Evolutionary conservation across 1,140 invertebrate species (phyloP).

Genomic region (Mamestra configurata): DNA sequence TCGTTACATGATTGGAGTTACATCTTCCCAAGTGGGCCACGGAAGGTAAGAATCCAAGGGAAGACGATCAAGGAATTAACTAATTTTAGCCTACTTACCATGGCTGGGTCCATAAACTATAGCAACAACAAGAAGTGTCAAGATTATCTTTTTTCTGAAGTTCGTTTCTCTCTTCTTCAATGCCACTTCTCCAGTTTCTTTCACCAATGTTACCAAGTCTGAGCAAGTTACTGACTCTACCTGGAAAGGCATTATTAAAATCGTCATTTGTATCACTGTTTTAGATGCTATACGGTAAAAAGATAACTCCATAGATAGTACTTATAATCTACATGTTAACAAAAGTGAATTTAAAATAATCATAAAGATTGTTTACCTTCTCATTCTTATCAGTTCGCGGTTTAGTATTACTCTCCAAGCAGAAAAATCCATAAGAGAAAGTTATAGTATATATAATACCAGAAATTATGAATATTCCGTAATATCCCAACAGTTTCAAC

Average conservation of each 20-base stretch:
- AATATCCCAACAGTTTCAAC: slow-evolving; percentile 81
- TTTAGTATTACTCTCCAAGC: slow-evolving; percentile 77
- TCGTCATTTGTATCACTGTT: slow-evolving; percentile 2
- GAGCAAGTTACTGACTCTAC: slow-evolving; percentile 61
- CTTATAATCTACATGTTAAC: too few relatives aligned
- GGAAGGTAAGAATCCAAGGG: too few relatives aligned
- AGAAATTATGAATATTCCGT: slow-evolving; percentile 83
- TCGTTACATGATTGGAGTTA: too few relatives aligned
- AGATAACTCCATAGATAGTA: too few relatives aligned
- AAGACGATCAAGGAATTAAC: neutral
- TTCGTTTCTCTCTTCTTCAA: slow-evolving; percentile 76
- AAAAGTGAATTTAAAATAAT: neutral
- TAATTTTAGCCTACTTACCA: slow-evolving; percentile 63
- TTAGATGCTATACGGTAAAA: too few relatives aligned
- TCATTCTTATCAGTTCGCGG: slow-evolving; percentile 60
- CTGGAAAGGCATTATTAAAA: slow-evolving; percentile 55
- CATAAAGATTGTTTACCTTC: slow-evolving; percentile 65
- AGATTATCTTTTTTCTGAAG: slow-evolving; percentile 71
- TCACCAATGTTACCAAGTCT: slow-evolving; percentile 70
- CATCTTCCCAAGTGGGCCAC: too few relatives aligned
- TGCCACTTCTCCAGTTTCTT: slow-evolving; percentile 76
- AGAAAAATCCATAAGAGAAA: slow-evolving; percentile 76
- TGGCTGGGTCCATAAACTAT: slow-evolving; percentile 81
- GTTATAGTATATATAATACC: slow-evolving; percentile 75
- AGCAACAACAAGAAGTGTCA: slow-evolving; percentile 74